Evolutionary conservation across 2,888 invertebrate genomes (phyloP).

Genomic region (Rhogogaster chlorosoma): DNA sequence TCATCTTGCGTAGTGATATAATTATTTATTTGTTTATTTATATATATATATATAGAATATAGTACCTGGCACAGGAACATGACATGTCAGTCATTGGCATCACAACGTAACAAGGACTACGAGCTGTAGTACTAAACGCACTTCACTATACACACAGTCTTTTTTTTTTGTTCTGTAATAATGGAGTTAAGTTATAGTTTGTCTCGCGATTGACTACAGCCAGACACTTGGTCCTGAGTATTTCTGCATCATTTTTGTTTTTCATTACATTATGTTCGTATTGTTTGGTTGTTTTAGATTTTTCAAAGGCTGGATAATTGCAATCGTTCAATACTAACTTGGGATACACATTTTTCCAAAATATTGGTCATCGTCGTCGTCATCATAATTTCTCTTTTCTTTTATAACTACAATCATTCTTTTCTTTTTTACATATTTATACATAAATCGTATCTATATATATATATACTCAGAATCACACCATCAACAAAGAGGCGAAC

Average conservation of each 20-base stretch:
- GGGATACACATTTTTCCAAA: conserved; percentile 30
- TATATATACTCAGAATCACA: not conserved
- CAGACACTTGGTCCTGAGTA: conserved; percentile 78
- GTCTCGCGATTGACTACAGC: conserved; percentile 73
- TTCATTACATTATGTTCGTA: conserved; percentile 58
- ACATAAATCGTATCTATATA: conserved; percentile 1
- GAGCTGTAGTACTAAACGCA: conserved; percentile 72
- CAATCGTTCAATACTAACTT: conserved; percentile 14
- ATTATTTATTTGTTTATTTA: conserved; percentile 50
- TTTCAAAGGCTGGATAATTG: conserved; percentile 49
- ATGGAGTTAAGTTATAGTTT: conserved; percentile 15
- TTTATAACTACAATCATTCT: not conserved
- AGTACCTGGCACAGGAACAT: conserved; percentile 78
- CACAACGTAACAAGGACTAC: conserved; percentile 77
- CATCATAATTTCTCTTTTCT: not conserved
- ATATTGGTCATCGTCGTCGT: not conserved
- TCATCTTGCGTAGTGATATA: conserved; percentile 47
- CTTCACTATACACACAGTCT: conserved; percentile 57
- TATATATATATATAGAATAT: conserved; percentile 62
- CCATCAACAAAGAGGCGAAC: not conserved
- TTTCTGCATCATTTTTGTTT: conserved; percentile 71
- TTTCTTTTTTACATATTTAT: conserved; percentile 2
- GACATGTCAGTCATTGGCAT: conserved; percentile 77
- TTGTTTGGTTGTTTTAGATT: conserved; percentile 56
- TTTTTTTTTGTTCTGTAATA: conserved; percentile 39